Base-by-base conservation (phyloP, 1,140 invertebrate species). In the Drosophila willistoni region DNA sequence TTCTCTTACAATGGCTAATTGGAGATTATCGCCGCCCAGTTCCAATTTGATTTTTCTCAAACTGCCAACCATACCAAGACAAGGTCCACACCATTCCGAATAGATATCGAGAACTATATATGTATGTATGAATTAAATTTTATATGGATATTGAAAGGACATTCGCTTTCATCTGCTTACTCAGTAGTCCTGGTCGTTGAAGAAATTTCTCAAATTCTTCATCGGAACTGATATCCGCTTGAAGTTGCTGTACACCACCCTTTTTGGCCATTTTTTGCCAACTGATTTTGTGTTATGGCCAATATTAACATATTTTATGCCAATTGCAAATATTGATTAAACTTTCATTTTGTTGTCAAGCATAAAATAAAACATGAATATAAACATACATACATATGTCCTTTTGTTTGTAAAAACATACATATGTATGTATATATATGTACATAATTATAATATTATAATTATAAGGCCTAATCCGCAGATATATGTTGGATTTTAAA, bases 21-120 rank as follows among this genome's bases (percentile, higher is more conserved):
- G 95, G 13, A 98, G 92, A 70, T 95, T 94, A 84, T 97, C 96
- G 60, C 97, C 97, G n/a, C 96, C 96, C 5, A 97, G 91, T 93
- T 98, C 97, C 91, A 98, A 95, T 92, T 98, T 98, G 29, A 98
- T 93, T 93, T 97, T 96, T 80, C 97, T 97, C 66, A 98, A 94
- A 89, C 95, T 96, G 69, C 96, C 96, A 33, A 97, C 93, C 96
- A 98, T 97, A 22, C 96, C 97, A 61, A 95, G 93, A 83, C 97
- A 98, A 0, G 97, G 97, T 3, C 97, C 97, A 90, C 96, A 97
- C 97, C 97, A 98, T 69, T 97, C 96, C 9, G 97, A 96, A 92
- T 97, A 98, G 22, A 98, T 78, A 36, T 77, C 82, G 12, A 85
- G 79, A 22, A 85, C 82, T 85, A 34, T 17, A 57, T 9, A 9